Percentiles rank a stretch among this genome's conserved stretches.
Conservation (phyloP, 2,113 vertebrate genomes). For the Polypterus bichir region DNA sequence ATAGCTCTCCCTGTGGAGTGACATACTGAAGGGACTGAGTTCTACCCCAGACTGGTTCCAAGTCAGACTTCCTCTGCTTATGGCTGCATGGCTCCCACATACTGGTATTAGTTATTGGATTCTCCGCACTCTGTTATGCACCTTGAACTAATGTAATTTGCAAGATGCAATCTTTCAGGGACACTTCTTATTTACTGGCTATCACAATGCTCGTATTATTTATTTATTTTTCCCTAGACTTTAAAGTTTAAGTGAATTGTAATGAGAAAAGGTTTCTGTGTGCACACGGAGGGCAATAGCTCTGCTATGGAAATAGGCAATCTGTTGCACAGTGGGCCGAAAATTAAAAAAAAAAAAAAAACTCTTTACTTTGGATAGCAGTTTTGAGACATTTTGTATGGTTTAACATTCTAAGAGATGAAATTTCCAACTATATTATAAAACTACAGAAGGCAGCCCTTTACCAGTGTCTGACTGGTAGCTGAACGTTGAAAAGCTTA, state of each 20-base stretch:
- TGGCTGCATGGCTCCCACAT: too few species aligned
- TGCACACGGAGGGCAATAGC: conserved; percentile 22
- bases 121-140: too few species aligned
- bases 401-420: conserved; percentile 18
- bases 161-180: too few species aligned
- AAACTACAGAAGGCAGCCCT: conserved; percentile 40
- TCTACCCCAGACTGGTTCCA: too few species aligned
- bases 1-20: too few species aligned
- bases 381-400: conserved; percentile 39
- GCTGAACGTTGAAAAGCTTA: conserved; percentile 44
- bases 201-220: too few species aligned
- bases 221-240: too few species aligned
- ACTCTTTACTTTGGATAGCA: conserved; percentile 23
- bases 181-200: too few species aligned
- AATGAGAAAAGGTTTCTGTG: conserved; percentile 34
- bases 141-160: too few species aligned
- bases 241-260: conserved; percentile 1
- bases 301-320: conserved; percentile 44
- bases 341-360: conserved; percentile 28
- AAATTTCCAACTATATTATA: conserved; percentile 37
- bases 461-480: conserved; percentile 49
- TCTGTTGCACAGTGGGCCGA: conserved; percentile 30
- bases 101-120: too few species aligned
- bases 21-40: too few species aligned
- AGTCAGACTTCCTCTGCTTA: too few species aligned